Evolutionary conservation across 2,797 vertebrate species (phyloP).

Genomic region (Anas georgica): DNA sequence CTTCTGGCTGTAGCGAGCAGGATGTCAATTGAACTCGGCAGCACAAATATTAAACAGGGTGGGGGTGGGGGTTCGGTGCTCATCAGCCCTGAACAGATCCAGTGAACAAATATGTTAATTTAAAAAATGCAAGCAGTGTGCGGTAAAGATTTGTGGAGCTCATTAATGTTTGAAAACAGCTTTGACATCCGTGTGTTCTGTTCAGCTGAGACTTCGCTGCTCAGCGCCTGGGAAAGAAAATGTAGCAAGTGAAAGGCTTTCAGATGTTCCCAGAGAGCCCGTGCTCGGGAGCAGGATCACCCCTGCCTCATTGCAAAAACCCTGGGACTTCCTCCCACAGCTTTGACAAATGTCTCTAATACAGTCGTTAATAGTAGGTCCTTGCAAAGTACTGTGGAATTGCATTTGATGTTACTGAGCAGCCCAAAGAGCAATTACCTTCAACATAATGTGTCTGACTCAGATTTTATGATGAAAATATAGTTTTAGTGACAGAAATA

Average conservation of each 20-base stretch:
- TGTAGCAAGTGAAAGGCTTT: background rate
- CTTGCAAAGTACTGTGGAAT: background rate
- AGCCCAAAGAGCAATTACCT: constrained; percentile 2
- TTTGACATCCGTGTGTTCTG: background rate
- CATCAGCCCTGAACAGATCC: background rate
- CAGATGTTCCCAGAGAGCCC: background rate
- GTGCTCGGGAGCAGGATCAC: background rate
- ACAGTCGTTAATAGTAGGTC: background rate
- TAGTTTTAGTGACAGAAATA: background rate
- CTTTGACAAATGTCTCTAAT: background rate
- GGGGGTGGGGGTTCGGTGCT: background rate
- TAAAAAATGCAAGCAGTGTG: background rate
- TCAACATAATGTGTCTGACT: background rate
- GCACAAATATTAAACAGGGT: background rate
- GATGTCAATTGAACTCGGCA: background rate
- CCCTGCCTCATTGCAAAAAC: background rate
- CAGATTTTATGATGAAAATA: constrained; percentile 4
- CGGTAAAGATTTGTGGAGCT: background rate
- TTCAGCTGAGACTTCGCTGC: background rate
- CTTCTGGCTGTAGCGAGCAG: background rate
- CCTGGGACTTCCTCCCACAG: background rate
- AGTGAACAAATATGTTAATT: background rate
- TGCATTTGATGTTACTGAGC: background rate
- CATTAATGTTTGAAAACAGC: constrained; percentile 3
- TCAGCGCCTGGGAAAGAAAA: background rate